Evolutionary conservation across 2,113 vertebrate species (phyloP).

Genomic region (Phyllostomus hastatus): DNA sequence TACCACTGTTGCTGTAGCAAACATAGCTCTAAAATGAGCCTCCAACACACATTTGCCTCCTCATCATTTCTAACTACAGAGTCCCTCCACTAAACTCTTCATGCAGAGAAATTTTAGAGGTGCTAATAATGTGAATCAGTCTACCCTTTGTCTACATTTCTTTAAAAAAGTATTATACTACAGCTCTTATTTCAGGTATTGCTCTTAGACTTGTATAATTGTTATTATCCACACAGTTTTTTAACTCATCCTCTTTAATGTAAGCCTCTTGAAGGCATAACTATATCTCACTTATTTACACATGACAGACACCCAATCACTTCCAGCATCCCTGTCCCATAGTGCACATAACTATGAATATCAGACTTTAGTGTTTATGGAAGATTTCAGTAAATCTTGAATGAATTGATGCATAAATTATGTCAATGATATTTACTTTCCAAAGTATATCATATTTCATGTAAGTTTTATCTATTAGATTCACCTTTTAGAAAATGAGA

Average conservation of each 20-base stretch:
- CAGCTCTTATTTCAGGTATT: neutral
- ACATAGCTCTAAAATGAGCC: neutral
- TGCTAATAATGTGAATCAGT: neutral
- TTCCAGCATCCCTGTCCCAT: neutral
- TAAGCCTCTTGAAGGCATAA: neutral
- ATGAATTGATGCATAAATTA: neutral
- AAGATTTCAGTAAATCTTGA: neutral
- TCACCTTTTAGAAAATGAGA: neutral
- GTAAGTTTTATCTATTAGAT: neutral
- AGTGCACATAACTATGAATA: neutral
- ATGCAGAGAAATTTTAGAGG: neutral
- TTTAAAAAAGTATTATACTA: neutral
- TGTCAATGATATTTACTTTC: neutral
- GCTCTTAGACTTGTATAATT: neutral
- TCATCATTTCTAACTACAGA: neutral
- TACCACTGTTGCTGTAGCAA: neutral
- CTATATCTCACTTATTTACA: neutral
- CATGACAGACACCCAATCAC: neutral
- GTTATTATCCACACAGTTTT: neutral
- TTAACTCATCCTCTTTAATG: accelerated
- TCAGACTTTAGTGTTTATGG: neutral
- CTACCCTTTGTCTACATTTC: neutral
- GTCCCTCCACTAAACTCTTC: neutral
- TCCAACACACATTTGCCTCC: neutral
- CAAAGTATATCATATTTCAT: neutral